Evolutionary conservation across 1,140 invertebrate genomes (phyloP), one percentile per base, ranked within the genome.

Genomic region (Monomorium pharaonis): DNA sequence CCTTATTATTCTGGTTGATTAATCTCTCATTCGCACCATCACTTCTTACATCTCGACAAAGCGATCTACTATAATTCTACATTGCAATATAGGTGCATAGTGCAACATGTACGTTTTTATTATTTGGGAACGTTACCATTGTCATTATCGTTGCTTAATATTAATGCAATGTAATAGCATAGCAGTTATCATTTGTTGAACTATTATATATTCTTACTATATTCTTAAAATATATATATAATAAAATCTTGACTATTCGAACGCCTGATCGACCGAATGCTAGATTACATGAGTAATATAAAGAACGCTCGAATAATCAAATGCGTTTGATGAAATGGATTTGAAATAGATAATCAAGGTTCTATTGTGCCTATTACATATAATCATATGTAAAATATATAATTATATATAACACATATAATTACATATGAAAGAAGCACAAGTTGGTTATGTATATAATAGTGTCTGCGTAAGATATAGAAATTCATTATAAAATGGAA

Each of bases 401-500:
- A n/a, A 44, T 44, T 21, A 54, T 54, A 54, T 21, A 54, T 54
- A 54, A 54, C 2, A 54, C 7, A 54, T 65, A 24, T 65, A 30
- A 51, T n/a, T 76, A 44, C 44, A 30, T 76, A 76, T 76, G 42
- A 33, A 60, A 89, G 88, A 60, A 89, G 88, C 80, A 89, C 60
- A 87, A 63, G 27, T 90, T 89, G 84, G 76, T 89, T 51, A 84
- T 86, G 60, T 63, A 81, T 89, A 65, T 80, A 37, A 69, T 78
- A 78, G 60, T 18, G 44, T n/a, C 42, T 33, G 47, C n/a, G 6
- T 27, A 54, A 56, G 14, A 76, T 58, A 51, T 27, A 86, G 67
- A 62, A 74, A 84, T 83, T 72, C 21, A 18, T 81, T 85, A 60
- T 56, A 72, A 74, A 56, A 81, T 60, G 51, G 21, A 63, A 81